Evolutionary conservation across 2,113 vertebrate genomes (phyloP), one percentile per base, ranked within the genome.

Genomic region (Zosterops hypoxanthus): DNA sequence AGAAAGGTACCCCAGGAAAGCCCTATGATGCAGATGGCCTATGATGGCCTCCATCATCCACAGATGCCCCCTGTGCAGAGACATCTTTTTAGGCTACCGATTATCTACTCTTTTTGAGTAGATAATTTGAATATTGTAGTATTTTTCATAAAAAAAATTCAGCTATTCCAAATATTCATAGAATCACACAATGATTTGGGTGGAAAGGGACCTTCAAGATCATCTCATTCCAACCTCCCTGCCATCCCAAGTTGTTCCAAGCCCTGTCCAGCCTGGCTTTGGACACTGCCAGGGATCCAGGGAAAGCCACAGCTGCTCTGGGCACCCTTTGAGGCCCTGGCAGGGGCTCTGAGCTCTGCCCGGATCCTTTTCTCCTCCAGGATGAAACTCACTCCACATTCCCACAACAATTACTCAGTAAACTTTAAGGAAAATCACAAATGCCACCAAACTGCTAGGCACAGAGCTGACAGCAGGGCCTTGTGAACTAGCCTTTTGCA

Each of bases 1-100:
- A 24, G n/a, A n/a, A n/a, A 36, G 14, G 31, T 2, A 39, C 3
- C 5, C 25, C 56, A 66, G 28, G 34, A 7, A 39, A 69, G 55
- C 6, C 23, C n/a, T 23, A 2, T 0, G 0, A 3, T 12, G 8
- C 9, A 41, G 3, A 44, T 4, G 49, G 47, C 10, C 17, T 42
- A 5, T 25, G 13, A 1, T 46, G 9, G 9, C 8, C 18, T 47
- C 69, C 41, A 46, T 24, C 42, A 41, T 0, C 34, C 69, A 34
- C 28, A 17, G 41, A 18, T 34, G 53, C 22, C 26, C 20, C 11
- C n/a, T 47, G 9, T 11, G 26, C 33, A 52, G 12, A 39, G 12
- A 14, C 24, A 47, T 29, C 22, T 36, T 71, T 82, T 13, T 14
- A 77, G 36, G 42, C n/a, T 14, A n/a, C 20, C 14, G 29, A 39